These are phyloP conservation scores for Meteorus cinctellus DNA, from an alignment of 2,888 invertebrate species.

Conservation along the genomic window DNA sequence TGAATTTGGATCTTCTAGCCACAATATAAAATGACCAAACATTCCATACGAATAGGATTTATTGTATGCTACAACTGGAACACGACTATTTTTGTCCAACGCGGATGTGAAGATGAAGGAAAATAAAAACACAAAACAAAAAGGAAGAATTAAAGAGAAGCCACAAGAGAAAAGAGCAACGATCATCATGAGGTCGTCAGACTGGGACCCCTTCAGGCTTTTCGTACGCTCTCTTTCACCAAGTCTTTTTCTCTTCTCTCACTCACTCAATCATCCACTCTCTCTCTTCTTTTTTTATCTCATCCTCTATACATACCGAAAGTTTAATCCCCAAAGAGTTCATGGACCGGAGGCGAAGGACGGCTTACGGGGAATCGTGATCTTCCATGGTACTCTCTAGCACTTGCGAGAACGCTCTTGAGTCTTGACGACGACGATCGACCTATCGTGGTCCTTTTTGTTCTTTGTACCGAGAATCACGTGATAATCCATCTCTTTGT, in stretches of 20 bases:
- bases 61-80: not conserved
- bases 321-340: conserved; percentile 38
- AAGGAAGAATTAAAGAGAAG: not conserved
- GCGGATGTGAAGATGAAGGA: conserved; percentile 17
- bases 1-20: not conserved
- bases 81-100: not conserved
- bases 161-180: conserved; percentile 10
- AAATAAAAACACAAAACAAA: not conserved
- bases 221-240: not conserved
- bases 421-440: conserved; percentile 41
- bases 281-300: conserved; percentile 23
- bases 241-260: conserved; percentile 6
- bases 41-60: not conserved
- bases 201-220: conserved; percentile 23
- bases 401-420: conserved; percentile 44
- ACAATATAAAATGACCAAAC: not conserved
- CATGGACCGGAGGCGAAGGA: conserved; percentile 34
- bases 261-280: conserved; percentile 3
- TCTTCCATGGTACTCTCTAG: conserved; percentile 48
- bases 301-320: conserved; percentile 12
- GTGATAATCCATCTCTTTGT: conserved; percentile 52
- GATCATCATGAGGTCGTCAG: conserved; percentile 30
- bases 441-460: conserved; percentile 48
- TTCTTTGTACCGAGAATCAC: conserved; percentile 49
- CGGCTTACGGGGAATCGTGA: conserved; percentile 52